These are phyloP conservation scores for Hypercompe scribonia DNA, from an alignment of 2,888 invertebrate genomes.

Conservation along the genomic window DNA sequence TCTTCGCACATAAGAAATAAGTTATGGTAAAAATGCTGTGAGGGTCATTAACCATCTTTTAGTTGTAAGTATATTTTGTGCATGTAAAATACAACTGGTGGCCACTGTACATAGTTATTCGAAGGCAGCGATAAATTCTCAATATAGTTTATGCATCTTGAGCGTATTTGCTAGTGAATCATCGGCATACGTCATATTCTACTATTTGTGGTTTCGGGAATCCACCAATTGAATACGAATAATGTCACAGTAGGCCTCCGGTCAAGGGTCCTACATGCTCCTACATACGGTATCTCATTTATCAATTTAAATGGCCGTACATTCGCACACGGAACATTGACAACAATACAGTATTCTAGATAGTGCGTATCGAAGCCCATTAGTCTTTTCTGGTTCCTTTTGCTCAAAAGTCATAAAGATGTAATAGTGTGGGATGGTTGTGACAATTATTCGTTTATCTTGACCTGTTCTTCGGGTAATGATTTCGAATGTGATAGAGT, in stretches of 20 bases:
- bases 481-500: not conserved
- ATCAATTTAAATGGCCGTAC: slow-evolving; percentile 68
- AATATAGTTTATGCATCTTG: slow-evolving; percentile 24
- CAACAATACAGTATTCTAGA: slow-evolving; percentile 76
- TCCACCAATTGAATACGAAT: slow-evolving; percentile 57
- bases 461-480: not conserved
- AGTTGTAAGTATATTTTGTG: not conserved
- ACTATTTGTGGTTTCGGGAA: slow-evolving; percentile 43
- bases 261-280: slow-evolving; percentile 65
- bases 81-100: slow-evolving; percentile 12
- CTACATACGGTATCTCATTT: slow-evolving; percentile 64
- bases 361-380: slow-evolving; percentile 80
- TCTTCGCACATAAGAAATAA: too few relatives aligned
- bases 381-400: slow-evolving; percentile 80
- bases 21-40: too few relatives aligned
- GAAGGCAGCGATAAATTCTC: slow-evolving; percentile 27
- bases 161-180: slow-evolving; percentile 38
- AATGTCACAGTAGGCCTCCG: slow-evolving; percentile 58
- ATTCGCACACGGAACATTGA: slow-evolving; percentile 68
- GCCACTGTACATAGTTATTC: slow-evolving; percentile 23
- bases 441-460: not conserved
- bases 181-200: slow-evolving; percentile 42
- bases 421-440: not conserved
- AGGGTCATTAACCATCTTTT: not conserved
- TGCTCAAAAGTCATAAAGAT: slow-evolving; percentile 28